Evolutionary conservation across 2,113 vertebrate species (phyloP).

Genomic region (Oryzias celebensis): DNA sequence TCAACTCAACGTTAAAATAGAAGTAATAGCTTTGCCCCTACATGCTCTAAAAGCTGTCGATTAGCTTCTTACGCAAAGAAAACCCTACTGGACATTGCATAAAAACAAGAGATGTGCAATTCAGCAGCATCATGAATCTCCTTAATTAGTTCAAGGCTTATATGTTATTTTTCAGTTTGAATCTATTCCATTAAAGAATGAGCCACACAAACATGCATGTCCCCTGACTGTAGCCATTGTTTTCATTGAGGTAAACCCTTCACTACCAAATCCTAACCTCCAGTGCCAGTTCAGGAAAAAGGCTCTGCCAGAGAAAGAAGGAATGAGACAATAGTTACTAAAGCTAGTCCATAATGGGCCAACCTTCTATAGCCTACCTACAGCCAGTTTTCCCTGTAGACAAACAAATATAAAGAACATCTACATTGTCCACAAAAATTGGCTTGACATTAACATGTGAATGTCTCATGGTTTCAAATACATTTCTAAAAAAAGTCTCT

Average conservation of each 20-base stretch:
- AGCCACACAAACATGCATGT: slow-evolving; percentile 36
- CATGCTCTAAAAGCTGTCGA: slow-evolving; percentile 37
- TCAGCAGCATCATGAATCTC: slow-evolving; percentile 35
- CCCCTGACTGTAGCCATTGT: slow-evolving; percentile 60
- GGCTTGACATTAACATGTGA: no score
- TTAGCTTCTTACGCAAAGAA: slow-evolving; percentile 33
- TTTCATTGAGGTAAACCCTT: slow-evolving; percentile 52
- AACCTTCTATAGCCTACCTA: slow-evolving; percentile 48
- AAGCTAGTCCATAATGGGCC: slow-evolving; percentile 53
- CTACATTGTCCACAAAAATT: slow-evolving; percentile 41
- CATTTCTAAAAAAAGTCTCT: slow-evolving; percentile 33
- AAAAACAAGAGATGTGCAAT: slow-evolving; percentile 42
- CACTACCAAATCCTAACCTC: slow-evolving; percentile 63
- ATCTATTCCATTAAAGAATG: slow-evolving; percentile 48
- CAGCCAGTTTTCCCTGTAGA: slow-evolving; percentile 54
- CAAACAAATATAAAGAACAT: slow-evolving; percentile 42
- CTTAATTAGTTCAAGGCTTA: slow-evolving; percentile 58
- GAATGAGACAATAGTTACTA: slow-evolving; percentile 54
- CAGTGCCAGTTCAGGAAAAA: slow-evolving; percentile 61
- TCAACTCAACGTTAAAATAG: slow-evolving; percentile 16
- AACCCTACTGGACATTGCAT: slow-evolving; percentile 30
- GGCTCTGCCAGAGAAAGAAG: slow-evolving; percentile 45
- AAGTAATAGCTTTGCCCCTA: slow-evolving; percentile 35
- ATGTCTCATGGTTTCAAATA: slow-evolving; percentile 13
- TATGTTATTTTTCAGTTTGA: not conserved